Conservation (phyloP, 2,797 vertebrate genomes). For the Xyrichtys novacula region DNA sequence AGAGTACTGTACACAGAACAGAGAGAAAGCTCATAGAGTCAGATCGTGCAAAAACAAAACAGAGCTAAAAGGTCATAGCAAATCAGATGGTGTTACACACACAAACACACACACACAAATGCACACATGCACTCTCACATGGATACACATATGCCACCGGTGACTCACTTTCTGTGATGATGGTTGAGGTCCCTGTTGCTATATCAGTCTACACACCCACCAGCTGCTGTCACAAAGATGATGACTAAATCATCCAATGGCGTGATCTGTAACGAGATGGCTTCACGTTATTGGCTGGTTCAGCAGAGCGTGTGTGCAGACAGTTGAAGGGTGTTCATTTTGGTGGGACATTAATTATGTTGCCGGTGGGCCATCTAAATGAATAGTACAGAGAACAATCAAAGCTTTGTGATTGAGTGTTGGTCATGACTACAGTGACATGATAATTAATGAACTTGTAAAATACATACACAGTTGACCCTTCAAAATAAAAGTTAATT, state of each 20-base stretch:
- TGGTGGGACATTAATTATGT: constrained; percentile 61
- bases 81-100: constrained; percentile 50
- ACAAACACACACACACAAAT: constrained; percentile 26
- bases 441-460: constrained; percentile 36
- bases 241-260: constrained; percentile 65
- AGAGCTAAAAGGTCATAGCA: not conserved
- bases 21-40: constrained; percentile 5
- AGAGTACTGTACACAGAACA: not conserved
- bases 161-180: constrained; percentile 64
- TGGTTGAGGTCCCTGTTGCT: constrained; percentile 52
- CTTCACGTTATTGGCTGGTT: constrained; percentile 43
- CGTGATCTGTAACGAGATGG: constrained; percentile 35
- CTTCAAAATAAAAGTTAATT: constrained; percentile 18
- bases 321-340: constrained; percentile 56
- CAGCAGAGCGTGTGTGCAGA: constrained; percentile 20
- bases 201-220: constrained; percentile 64
- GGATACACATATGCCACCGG: constrained; percentile 35
- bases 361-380: constrained; percentile 57
- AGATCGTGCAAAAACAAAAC: constrained; percentile 11
- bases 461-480: constrained; percentile 28
- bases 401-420: constrained; percentile 32
- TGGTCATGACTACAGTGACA: constrained; percentile 33
- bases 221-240: constrained; percentile 63
- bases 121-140: constrained; percentile 14
- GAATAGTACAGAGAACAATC: constrained; percentile 56